Base-by-base conservation (phyloP, 2,797 vertebrate genomes). In the Carapus acus region DNA sequence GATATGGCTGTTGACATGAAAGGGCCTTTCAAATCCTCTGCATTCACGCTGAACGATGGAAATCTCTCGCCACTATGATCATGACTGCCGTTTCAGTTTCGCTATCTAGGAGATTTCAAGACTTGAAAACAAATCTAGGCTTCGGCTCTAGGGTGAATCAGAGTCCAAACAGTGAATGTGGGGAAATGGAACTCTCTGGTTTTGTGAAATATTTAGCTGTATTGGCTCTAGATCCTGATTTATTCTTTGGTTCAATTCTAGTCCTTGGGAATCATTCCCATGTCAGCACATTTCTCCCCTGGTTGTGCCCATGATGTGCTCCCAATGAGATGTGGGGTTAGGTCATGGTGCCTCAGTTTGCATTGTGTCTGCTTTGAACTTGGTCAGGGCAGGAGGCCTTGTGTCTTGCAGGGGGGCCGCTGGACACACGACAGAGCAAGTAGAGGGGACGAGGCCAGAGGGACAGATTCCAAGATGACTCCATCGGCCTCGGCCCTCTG, bases 151-250 rank as follows among this genome's bases (percentile, higher is more conserved):
- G 59, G 68, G 54, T 55, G 49, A 63, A 59, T 58, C 24, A 65
- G 70, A 55, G 39, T 43, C 58, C 37, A 49, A 44, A 46, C 58
- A 74, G 58, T 69, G 64, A 59, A 39, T 14, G 2, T 6, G 21
- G 23, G 42, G 54, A 44, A 52, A 62, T 20, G 23, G 66, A 75
- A 80, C 70, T 70, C 58, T 82, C 43, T 73, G 73, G 73, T 86
- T 85, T 81, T 77, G 70, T 50, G 62, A 78, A 78, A 76, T 76
- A 82, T 83, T 81, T 84, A 79, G 80, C 67, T 73, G 78, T 59
- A 56, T 58, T 82, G 81, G 76, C 80, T 77, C 48, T 56, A 67
- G 67, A 73, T 43, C 31, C 22, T 4, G 60, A 18, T 49, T 47
- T 59, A 42, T 77, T 80, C 59, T 76, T 75, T 79, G 76, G 80